phyloP scores from a whole-genome alignment of 2,113 vertebrate genomes.

The Chinchilla lanigera region DNA sequence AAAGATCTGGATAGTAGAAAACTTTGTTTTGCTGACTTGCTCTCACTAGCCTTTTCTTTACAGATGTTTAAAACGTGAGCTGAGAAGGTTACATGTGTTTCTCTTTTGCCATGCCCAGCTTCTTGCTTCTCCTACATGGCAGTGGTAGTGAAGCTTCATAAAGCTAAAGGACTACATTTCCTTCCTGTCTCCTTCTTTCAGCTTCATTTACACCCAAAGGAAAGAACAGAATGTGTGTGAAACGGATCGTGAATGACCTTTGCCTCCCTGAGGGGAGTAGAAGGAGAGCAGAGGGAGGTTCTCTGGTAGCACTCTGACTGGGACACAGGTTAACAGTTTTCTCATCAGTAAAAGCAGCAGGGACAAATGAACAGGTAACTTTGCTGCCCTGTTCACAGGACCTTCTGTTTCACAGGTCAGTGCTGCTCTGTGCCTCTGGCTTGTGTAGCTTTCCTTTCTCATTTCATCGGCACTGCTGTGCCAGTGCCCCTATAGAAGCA shows the following conservation, averaged over 20 bases:
- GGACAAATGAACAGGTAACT: constrained; percentile 4
- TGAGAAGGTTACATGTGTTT: not conserved
- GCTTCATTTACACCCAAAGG: not conserved
- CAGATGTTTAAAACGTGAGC: not conserved
- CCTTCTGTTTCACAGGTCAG: constrained; percentile 7
- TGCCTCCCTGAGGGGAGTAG: not conserved
- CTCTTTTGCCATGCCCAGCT: not conserved
- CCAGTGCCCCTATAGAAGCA: not conserved
- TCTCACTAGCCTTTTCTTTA: not conserved
- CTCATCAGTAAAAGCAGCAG: constrained; percentile 16
- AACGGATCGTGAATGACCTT: constrained; percentile 24
- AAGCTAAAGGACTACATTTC: not conserved
- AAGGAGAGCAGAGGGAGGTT: not conserved
- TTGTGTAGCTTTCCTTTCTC: not conserved
- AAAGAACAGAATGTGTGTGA: not conserved
- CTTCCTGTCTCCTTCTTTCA: not conserved
- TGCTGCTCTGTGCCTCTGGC: not conserved
- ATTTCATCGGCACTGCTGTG: not conserved
- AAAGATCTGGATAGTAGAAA: not conserved
- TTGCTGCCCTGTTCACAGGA: not conserved
- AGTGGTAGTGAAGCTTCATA: not conserved
- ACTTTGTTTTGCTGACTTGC: not conserved
- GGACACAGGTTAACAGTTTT: constrained; percentile 4
- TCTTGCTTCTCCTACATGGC: not conserved
- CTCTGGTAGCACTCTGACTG: not conserved